Evolutionary conservation across 2,113 vertebrate genomes (phyloP), one percentile per base, ranked within the genome.

Genomic region (Etia nguti): DNA sequence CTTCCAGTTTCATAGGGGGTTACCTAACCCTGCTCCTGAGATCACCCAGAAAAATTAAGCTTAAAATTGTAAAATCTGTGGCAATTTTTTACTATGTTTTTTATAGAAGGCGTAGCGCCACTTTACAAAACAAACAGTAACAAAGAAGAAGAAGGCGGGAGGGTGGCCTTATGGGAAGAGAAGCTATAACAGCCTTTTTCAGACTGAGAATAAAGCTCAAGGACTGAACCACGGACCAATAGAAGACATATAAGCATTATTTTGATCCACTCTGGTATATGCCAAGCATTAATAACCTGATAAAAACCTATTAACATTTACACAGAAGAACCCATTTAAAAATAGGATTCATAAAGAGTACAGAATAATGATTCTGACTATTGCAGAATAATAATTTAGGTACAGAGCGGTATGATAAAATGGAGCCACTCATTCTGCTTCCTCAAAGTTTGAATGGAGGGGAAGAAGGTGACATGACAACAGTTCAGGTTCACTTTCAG

Each of bases 41-140:
- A 10, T 73, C 13, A 15, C 22, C 8, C 65, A 73, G 65, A 26
- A 46, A 24, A 70, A 70, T 24, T 4, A 26, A 9, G 38, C 22
- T 8, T 24, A 41, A 73, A 10, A 43, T 41, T 41, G n/a, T 41
- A 24, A 70, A 43, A 4, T 65, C 10, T 65, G 60, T 65, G 34
- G 36, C 13, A 73, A 22, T 43, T 43, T 43, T 70, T 73, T 16
- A 16, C 10, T 13, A 10, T 15, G 0, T 46, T 46, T 73, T 73
- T 26, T 4, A 46, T 73, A 6, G 22, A 26, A 46, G 22, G 43
- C 5, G 13, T 24, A 15, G 36, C 4, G 2, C 18, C 0, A 6
- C 20, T 65, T 41, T 41, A 41, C 36, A 68, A 68, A 68, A 22
- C 36, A 6, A 22, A 41, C 20, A 22, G 36, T 36, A 68, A 41